These are phyloP conservation scores for Cataglyphis rosenhaueri DNA, from an alignment of 2,888 invertebrate species.

Conservation along the genomic window DNA sequence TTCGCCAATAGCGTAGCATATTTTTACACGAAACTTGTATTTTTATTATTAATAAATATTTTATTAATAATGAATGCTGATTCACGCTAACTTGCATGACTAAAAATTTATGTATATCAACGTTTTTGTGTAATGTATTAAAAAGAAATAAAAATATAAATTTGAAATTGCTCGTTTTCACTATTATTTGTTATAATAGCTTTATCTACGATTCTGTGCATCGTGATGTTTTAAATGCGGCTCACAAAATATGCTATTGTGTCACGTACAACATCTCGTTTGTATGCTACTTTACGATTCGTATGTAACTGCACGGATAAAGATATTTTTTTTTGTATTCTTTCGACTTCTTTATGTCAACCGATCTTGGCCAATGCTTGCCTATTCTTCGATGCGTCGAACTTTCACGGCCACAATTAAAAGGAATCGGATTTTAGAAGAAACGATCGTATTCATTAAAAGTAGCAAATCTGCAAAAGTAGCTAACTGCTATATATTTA, in stretches of 20 bases:
- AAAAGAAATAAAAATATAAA: slow-evolving; percentile 5
- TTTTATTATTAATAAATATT: background rate
- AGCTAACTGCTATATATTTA: background rate
- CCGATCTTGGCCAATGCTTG: background rate
- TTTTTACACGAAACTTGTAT: background rate
- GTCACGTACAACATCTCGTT: background rate
- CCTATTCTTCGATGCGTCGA: background rate
- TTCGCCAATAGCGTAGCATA: background rate
- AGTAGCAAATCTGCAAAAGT: background rate
- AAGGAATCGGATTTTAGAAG: background rate
- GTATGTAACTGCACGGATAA: slow-evolving; percentile 19
- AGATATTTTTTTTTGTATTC: background rate
- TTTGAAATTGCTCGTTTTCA: background rate
- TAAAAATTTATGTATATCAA: background rate
- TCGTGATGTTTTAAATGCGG: background rate
- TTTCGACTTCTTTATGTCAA: background rate
- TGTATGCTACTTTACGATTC: background rate
- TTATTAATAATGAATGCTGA: slow-evolving; percentile 15
- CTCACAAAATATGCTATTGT: slow-evolving; percentile 12
- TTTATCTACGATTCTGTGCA: background rate
- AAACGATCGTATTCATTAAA: background rate
- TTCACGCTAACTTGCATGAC: background rate
- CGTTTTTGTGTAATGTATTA: background rate
- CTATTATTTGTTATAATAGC: background rate
- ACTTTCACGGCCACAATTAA: background rate